Evolutionary conservation across 1,140 invertebrate species (phyloP), one percentile per base, ranked within the genome.

Genomic region (Coelopa frigida): DNA sequence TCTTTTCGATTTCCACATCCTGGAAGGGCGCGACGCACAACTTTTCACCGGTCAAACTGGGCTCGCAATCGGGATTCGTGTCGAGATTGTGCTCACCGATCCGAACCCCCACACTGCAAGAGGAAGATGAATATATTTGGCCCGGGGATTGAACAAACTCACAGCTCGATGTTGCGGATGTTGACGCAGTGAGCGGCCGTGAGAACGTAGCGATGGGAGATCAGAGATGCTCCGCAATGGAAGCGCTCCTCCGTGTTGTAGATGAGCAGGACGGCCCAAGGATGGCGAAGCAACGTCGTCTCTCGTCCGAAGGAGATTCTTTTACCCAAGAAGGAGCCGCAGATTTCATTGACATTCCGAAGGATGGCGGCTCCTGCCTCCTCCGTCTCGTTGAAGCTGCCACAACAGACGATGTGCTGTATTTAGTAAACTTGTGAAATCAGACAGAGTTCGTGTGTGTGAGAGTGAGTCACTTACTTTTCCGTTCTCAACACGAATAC

Each of bases 171-270:
- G 20, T 39, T n/a, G 24, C 37, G 24, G 37, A 21, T 39, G 5
- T 12, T 39, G 7, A 39, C 18, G 20, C 37, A 39, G 5, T 39
- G 37, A 10, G 37, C 37, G n/a, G 37, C 37, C 4, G 37, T 39
- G 11, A 39, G 20, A 5, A 39, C 37, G 18, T 39, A 39, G 10
- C 37, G 37, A 21, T 39, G 22, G 20, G 37, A 23, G 6, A 39
- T 39, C 37, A 39, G 14, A 21, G 37, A 23, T n/a, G 20, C 37
- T 12, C 37, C 37, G 12, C 37, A 39, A 23, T 39, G 37, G 15
- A 39, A 39, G 12, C 24, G 22, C 22, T 21, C 4, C 4, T 12
- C 37, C 8, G 20, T 21, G 6, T 22, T 39, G 15, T 39, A 39
- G 37, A 39, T 39, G 6, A 39, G 20, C 11, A 39, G 20, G 4